phyloP scores from a whole-genome alignment of 2,888 invertebrate species.

The Drosophila mercatorum region DNA sequence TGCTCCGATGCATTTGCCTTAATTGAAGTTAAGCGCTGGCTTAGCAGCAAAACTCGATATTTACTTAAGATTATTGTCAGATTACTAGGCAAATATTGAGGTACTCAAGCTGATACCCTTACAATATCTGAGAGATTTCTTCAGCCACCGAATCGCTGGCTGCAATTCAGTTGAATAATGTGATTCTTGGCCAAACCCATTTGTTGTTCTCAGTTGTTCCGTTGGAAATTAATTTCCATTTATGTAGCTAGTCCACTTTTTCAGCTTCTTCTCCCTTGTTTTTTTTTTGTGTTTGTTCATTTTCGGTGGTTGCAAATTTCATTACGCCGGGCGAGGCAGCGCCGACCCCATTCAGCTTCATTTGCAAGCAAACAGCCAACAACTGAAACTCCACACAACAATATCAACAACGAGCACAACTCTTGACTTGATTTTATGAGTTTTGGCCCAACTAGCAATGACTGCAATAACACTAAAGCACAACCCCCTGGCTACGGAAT shows the following conservation, averaged over 20 bases:
- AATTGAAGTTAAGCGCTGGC: not conserved
- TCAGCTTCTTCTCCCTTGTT: not conserved
- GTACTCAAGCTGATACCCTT: too few species aligned
- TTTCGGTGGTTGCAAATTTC: conserved; percentile 70
- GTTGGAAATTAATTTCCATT: conserved; percentile 67
- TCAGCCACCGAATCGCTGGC: not conserved
- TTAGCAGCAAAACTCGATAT: not conserved
- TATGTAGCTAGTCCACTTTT: conserved; percentile 49
- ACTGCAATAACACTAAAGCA: conserved; percentile 77
- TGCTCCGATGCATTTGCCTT: not conserved
- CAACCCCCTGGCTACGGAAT: conserved; percentile 17
- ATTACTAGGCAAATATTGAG: not conserved
- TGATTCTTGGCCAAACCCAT: conserved; percentile 42
- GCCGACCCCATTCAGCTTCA: conserved; percentile 35
- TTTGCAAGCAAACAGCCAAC: conserved; percentile 44
- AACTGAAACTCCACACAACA: conserved; percentile 36
- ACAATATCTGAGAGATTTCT: not conserved
- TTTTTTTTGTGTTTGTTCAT: not conserved
- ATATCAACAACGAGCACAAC: conserved; percentile 48
- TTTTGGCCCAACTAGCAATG: conserved; percentile 69
- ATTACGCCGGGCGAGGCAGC: conserved; percentile 36
- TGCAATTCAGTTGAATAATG: conserved; percentile 8
- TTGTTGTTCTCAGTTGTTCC: conserved; percentile 46
- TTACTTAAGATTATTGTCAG: not conserved
- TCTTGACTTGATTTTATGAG: conserved; percentile 77